Evolutionary conservation across 2,113 vertebrate genomes (phyloP).

Genomic region (Myiozetetes cayanensis): DNA sequence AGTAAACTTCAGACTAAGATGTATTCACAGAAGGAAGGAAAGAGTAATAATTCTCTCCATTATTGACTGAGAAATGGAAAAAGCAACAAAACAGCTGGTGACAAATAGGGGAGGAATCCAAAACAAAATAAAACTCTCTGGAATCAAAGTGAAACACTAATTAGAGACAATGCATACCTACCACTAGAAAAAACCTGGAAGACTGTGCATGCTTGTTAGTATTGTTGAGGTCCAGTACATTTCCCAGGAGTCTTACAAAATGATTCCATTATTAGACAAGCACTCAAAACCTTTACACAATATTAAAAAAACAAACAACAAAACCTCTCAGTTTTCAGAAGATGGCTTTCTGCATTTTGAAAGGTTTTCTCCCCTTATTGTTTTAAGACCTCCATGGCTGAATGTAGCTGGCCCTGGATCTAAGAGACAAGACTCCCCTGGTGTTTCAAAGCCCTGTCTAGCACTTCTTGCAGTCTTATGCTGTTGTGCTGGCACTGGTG

Average conservation of each 20-base stretch:
- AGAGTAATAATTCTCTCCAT: neutral
- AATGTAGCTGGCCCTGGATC: slow-evolving; percentile 19
- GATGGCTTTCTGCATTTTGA: neutral
- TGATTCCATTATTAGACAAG: neutral
- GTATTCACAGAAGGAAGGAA: neutral
- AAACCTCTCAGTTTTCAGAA: neutral
- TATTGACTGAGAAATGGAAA: neutral
- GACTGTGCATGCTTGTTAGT: neutral
- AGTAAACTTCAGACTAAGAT: neutral
- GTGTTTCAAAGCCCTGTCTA: neutral
- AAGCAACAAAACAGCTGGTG: neutral
- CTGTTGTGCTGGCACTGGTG: neutral
- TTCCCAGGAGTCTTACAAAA: slow-evolving; percentile 4
- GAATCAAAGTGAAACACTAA: neutral
- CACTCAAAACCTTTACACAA: neutral
- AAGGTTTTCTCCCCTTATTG: neutral
- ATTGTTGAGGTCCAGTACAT: neutral
- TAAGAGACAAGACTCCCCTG: neutral
- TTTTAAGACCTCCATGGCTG: neutral
- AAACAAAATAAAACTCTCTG: slow-evolving; percentile 1
- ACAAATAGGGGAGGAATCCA: neutral
- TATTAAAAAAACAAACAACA: neutral
- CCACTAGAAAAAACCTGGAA: neutral
- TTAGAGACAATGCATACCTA: neutral
- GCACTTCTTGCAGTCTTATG: neutral